Evolutionary conservation across 1,140 invertebrate genomes (phyloP).

Genomic region (Diachasma alloeum): DNA sequence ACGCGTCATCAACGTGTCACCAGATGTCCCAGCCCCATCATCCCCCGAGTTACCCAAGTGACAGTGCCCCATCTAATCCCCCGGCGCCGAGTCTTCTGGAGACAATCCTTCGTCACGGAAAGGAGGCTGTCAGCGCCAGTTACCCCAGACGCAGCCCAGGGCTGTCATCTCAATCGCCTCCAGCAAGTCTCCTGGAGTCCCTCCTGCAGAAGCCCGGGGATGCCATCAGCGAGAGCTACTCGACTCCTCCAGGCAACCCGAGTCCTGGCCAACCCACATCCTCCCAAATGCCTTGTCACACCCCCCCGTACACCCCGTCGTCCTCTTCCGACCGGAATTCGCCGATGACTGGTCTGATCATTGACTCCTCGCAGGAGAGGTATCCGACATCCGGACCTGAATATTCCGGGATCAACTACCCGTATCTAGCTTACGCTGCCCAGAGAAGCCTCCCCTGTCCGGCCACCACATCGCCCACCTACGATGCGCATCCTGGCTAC

Average conservation of each 20-base stretch:
- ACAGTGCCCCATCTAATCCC: neutral
- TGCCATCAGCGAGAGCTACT: neutral
- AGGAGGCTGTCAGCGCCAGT: slow-evolving; percentile 29
- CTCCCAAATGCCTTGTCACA: slow-evolving; percentile 27
- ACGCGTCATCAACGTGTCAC: slow-evolving; percentile 24
- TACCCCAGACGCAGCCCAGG: slow-evolving; percentile 10
- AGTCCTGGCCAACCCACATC: neutral
- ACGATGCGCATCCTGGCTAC: slow-evolving; percentile 16
- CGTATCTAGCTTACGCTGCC: slow-evolving; percentile 9
- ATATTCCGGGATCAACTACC: neutral
- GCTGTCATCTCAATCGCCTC: neutral
- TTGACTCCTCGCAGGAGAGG: slow-evolving; percentile 16
- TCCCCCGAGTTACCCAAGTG: slow-evolving; percentile 1
- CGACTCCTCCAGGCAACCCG: neutral
- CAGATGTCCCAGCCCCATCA: neutral
- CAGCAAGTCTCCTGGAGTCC: neutral
- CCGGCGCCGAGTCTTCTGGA: slow-evolving; percentile 42
- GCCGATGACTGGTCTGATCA: slow-evolving; percentile 11
- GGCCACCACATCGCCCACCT: neutral
- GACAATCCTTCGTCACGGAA: slow-evolving; percentile 43
- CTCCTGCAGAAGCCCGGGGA: neutral
- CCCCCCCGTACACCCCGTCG: slow-evolving; percentile 40
- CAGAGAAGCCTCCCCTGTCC: neutral
- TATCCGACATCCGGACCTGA: neutral
- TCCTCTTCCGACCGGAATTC: slow-evolving; percentile 40